phyloP scores from a whole-genome alignment of 2,797 vertebrate genomes.

The Psittacula derbiana region DNA sequence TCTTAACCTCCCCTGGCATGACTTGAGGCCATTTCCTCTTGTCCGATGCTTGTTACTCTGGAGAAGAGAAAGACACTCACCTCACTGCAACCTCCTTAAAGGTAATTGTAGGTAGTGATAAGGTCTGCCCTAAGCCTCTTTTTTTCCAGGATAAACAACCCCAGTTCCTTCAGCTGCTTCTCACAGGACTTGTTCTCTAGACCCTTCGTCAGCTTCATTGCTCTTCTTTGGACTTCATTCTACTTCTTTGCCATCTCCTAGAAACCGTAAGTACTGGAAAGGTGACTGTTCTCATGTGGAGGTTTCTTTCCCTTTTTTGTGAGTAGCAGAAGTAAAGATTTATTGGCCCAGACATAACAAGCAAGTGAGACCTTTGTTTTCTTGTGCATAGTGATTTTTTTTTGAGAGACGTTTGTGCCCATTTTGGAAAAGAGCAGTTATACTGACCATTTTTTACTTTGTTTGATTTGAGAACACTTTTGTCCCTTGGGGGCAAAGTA shows the following conservation, averaged over 20 bases:
- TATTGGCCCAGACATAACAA: background rate
- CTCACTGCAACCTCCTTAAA: fast-evolving
- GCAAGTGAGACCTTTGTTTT: background rate
- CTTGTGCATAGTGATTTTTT: background rate
- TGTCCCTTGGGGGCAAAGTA: background rate
- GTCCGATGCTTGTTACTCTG: fast-evolving
- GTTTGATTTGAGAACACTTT: background rate
- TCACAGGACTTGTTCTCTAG: background rate
- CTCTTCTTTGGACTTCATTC: background rate
- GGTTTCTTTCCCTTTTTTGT: background rate
- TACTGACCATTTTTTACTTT: background rate
- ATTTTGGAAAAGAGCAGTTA: background rate
- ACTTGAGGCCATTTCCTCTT: background rate
- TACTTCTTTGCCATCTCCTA: background rate
- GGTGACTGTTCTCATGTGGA: background rate
- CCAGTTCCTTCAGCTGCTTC: fast-evolving
- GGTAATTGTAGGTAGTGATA: fast-evolving
- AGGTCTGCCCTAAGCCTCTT: background rate
- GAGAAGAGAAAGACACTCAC: background rate
- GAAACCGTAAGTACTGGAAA: background rate
- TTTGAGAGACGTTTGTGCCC: background rate
- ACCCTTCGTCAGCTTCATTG: fast-evolving
- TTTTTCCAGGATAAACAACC: background rate
- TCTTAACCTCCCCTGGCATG: background rate
- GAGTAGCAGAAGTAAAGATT: background rate